These are phyloP conservation scores for Taenaris catops DNA, from an alignment of 2,888 invertebrate genomes.

Conservation along the genomic window DNA sequence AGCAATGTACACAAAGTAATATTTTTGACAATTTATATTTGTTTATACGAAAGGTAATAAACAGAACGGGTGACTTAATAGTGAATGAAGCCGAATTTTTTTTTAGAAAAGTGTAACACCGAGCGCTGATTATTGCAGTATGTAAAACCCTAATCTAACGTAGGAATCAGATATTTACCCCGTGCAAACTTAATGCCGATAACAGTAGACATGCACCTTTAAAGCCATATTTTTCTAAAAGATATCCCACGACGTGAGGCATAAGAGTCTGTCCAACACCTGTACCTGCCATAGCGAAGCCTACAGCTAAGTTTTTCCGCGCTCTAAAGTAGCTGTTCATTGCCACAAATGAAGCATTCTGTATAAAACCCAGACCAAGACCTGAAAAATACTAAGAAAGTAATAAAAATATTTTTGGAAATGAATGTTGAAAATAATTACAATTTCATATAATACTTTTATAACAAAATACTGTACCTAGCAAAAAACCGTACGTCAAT, in stretches of 20 bases:
- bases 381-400: constrained; percentile 55
- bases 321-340: constrained; percentile 85
- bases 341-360: constrained; percentile 85
- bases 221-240: constrained; percentile 83
- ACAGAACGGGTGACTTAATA: no score
- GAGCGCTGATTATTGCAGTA: no score
- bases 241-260: constrained; percentile 84
- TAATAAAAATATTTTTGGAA: constrained; percentile 6
- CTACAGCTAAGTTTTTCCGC: constrained; percentile 86
- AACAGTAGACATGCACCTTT: constrained; percentile 82
- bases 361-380: constrained; percentile 84
- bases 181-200: constrained; percentile 81
- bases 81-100: no score
- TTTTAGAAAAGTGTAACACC: no score
- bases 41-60: no score
- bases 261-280: constrained; percentile 87
- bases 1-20: no score
- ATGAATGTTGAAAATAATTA: no score
- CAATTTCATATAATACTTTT: no score
- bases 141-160: no score
- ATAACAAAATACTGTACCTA: constrained; percentile 60
- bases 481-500: constrained; percentile 62
- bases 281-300: constrained; percentile 86
- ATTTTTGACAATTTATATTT: no score
- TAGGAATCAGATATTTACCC: constrained; percentile 64